Base-by-base conservation (phyloP, 2,797 vertebrate species). In the Karalla daura region DNA sequence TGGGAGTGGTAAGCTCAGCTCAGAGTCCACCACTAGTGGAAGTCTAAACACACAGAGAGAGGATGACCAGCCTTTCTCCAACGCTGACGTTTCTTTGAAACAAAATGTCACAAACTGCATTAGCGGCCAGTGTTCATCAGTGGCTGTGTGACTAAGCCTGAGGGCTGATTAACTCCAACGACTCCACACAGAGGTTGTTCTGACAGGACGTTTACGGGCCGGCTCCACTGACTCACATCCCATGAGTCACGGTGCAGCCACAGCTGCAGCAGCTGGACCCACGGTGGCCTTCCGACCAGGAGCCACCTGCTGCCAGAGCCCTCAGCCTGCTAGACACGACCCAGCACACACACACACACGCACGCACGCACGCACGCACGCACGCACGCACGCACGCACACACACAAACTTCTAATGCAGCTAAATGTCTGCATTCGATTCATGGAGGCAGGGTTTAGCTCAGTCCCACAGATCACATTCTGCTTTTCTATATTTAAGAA, bases 141-240 rank as follows among this genome's bases (percentile, higher is more conserved):
- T 59, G 45, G 27, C 62, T 70, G 1, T 27, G 44, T 70, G 68
- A 76, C 66, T 59, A 24, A 60, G 49, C 23, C 53, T 30, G 18
- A 20, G 20, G 44, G 12, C 36, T 28, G n/a, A 58, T 45, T 30
- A 0, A 25, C 47, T 10, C 12, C 14, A 10, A 13, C 52, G 61
- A 50, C 33, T 44, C 30, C 13, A 18, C 35, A 59, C 17, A 33
- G 40, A 61, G 33, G 40, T 13, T 5, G n/a, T 5, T 62, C 18
- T 27, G 44, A 64, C 46, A 44, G 13, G 51, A 10, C 60, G 36
- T 43, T 8, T 9, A 65, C 20, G 51, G 52, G 18, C 49, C 40
- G n/a, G 20, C 9, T 45, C 33, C 0, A 2, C 30, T 70, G 83
- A 87, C 25, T 85, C 80, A 75, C 2, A 3, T 45, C 21, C n/a